phyloP scores from a whole-genome alignment of 2,113 vertebrate genomes.

The Acrocephalus arundinaceus region DNA sequence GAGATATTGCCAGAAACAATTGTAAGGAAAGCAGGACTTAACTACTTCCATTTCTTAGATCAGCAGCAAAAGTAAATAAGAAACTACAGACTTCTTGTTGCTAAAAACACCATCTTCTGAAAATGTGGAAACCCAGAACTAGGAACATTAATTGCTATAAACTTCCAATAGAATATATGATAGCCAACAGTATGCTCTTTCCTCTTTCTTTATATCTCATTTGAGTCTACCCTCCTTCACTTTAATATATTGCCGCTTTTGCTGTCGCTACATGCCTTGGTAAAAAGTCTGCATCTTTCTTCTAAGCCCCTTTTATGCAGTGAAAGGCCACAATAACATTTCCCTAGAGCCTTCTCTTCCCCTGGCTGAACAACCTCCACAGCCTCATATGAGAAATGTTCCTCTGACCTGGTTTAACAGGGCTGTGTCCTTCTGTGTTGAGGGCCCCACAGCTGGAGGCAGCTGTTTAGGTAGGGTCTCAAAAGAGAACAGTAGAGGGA shows the following conservation, averaged over 20 bases:
- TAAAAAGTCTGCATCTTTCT: background rate
- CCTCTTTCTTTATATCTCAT: background rate
- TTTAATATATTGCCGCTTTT: background rate
- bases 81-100: background rate
- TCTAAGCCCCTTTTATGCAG: background rate
- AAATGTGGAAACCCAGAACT: background rate
- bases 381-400: background rate
- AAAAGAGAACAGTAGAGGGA: background rate
- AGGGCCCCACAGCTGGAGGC: background rate
- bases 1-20: background rate
- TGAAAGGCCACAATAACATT: background rate
- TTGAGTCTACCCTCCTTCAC: background rate
- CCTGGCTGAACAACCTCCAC: background rate
- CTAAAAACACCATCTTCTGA: background rate
- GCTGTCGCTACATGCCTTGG: background rate
- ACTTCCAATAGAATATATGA: background rate
- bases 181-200: background rate
- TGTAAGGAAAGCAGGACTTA: background rate
- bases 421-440: background rate
- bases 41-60: background rate
- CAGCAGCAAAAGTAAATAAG: background rate
- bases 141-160: background rate
- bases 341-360: background rate
- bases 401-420: background rate
- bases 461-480: background rate